A percentile compares a stretch with the other conserved stretches of the same genome.
Evolutionary conservation across 2,888 invertebrate species (phyloP).

Genomic region (Ectemnius lituratus): DNA sequence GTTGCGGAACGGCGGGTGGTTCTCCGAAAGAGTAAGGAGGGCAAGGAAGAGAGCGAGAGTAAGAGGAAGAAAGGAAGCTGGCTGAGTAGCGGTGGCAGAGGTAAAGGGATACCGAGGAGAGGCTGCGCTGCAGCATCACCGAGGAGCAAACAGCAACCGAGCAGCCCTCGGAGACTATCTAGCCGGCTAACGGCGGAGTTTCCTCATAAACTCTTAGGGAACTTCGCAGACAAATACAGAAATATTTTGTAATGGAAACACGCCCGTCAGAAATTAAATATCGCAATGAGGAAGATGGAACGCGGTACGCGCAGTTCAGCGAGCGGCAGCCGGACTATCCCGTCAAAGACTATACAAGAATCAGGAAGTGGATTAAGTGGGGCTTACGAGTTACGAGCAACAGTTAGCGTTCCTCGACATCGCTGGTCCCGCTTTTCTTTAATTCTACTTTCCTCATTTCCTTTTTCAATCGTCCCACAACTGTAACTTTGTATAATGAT

Average conservation of each 20-base stretch:
- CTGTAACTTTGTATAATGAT: too few species aligned
- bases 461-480: too few species aligned
- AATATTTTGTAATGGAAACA: conserved; percentile 75
- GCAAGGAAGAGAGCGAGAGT: conserved; percentile 2
- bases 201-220: conserved; percentile 74
- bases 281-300: conserved; percentile 64
- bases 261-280: conserved; percentile 74
- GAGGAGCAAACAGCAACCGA: conserved; percentile 63
- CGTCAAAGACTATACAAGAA: conserved; percentile 30
- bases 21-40: conserved; percentile 20
- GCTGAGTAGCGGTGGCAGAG: conserved; percentile 30
- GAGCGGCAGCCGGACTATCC: conserved; percentile 21
- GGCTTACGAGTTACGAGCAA: conserved; percentile 15
- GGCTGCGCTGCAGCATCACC: conserved; percentile 54
- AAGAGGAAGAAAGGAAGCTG: neutral
- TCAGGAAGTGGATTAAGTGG: neutral
- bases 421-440: too few species aligned
- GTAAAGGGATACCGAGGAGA: conserved; percentile 53
- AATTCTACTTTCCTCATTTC: too few species aligned
- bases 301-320: conserved; percentile 12
- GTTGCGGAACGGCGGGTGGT: conserved; percentile 26
- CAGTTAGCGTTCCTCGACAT: conserved; percentile 5
- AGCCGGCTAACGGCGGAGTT: conserved; percentile 67
- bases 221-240: conserved; percentile 75
- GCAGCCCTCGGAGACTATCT: conserved; percentile 53